Base-by-base conservation (phyloP, 37 sponge, comb jelly and placozoan genomes). In the Theonella swinhoei region DNA sequence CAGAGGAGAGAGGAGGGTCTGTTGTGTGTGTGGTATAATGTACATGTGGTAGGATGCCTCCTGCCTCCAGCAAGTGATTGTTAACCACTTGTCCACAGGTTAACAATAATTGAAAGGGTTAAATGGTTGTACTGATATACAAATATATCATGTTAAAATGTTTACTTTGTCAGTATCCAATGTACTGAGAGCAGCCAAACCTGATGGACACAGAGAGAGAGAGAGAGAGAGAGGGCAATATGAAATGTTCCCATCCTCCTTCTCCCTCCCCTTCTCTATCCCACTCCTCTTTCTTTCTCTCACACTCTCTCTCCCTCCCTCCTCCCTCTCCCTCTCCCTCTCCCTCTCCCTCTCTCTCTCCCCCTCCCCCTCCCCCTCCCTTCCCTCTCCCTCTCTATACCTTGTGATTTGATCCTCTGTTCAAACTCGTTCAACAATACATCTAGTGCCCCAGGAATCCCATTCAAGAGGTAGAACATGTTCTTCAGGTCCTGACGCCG, bases 381-480 rank as follows among this genome's bases (percentile, higher is more conserved):
- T 17, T 11, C 68, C 25, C 28, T n/a, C 1, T 36, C 25, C 72
- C 39, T 23, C 39, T 36, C 22, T 42, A 28, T 29, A 90, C 90
- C 90, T 68, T 81, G 74, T n/a, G 41, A 35, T 20, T 37, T 76
- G 28, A 90, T 76, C 22, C 80, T 79, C 22, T 75, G 71, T 58
- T 76, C 76, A 80, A 90, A 90, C 72, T 60, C 78, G 1, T 1
- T n/a, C 41, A 85, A 40, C 17, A 90, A 36, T 42, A 86, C 81
- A 0, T 90, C 78, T 4, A 90, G 81, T 36, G 90, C 81, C 5
- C 70, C 34, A 22, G 86, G 90, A 23, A 85, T 81, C 14, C 72
- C 70, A 2, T 59, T 80, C 34, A 90, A 77, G 11, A 90, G 86
- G 59, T 75, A n/a, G 43, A 77, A 90, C 62, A 90, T 80, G 77